Percentiles rank a stretch among this genome's conserved stretches.
Evolutionary conservation across 2,797 vertebrate genomes (phyloP).

Genomic region (Sebastolobus alascanus): DNA sequence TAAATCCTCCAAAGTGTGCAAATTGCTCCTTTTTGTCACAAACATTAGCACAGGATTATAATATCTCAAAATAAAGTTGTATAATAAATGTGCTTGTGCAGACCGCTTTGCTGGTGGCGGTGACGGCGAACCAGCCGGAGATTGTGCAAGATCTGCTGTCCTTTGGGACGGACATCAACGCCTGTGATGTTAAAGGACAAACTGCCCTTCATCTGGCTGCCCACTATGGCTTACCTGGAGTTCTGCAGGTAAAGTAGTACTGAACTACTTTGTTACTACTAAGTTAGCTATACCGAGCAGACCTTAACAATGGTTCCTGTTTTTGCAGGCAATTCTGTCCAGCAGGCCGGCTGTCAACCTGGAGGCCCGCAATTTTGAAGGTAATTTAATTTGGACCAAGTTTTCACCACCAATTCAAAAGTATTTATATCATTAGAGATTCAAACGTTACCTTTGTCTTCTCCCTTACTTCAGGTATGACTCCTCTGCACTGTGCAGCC

Average conservation of each 20-base stretch:
- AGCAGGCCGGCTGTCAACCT: slow-evolving; percentile 78
- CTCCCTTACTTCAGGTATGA: slow-evolving; percentile 85
- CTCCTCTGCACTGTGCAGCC: slow-evolving; percentile 91
- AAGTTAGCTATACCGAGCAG: neutral
- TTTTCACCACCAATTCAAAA: neutral
- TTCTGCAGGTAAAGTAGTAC: slow-evolving; percentile 86
- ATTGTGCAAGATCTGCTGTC: slow-evolving; percentile 90
- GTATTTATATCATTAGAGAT: neutral
- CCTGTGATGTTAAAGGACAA: slow-evolving; percentile 90
- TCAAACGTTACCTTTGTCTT: neutral
- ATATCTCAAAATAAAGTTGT: slow-evolving; percentile 7
- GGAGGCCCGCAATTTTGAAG: slow-evolving; percentile 93
- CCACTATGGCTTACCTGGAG: slow-evolving; percentile 87
- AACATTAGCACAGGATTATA: neutral
- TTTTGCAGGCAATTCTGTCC: slow-evolving; percentile 78
- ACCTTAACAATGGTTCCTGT: slow-evolving; percentile 2
- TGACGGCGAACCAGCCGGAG: slow-evolving; percentile 90
- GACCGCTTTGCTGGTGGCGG: slow-evolving; percentile 92
- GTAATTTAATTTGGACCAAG: slow-evolving; percentile 66
- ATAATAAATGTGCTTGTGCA: slow-evolving; percentile 55
- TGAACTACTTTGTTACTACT: neutral
- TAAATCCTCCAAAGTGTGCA: neutral
- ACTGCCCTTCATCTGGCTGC: slow-evolving; percentile 91
- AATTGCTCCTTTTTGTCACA: neutral
- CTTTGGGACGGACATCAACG: slow-evolving; percentile 88